Evolutionary conservation across 2,113 vertebrate genomes (phyloP), one percentile per base, ranked within the genome.

Genomic region (Argyrosomus japonicus): DNA sequence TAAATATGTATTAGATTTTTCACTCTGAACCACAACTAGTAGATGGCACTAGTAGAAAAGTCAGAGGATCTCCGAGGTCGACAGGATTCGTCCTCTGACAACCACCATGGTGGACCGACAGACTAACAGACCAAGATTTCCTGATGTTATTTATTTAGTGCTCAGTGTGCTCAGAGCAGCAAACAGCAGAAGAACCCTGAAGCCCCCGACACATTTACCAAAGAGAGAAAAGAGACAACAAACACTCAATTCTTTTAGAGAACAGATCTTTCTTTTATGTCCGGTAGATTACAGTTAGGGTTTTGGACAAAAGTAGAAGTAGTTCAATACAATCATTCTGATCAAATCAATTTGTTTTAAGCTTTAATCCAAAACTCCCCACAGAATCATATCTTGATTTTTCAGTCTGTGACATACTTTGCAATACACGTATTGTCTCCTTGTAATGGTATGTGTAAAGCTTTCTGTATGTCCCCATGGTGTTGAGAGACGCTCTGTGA

Each of bases 401-500:
- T 56, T 18, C 12, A n/a, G 4, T 27, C 12, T 19, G 45, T 77
- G 23, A 79, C 58, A 29, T 58, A 67, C 40, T 29, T 68, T 18
- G 48, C 13, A 12, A n/a, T 21, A n/a, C 54, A 47, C 71, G 51
- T 65, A 14, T 47, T 29, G 70, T 85, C 67, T 58, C 57, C 47
- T 62, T 61, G 18, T 51, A 69, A 75, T 27, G 63, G 79, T 65
- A 18, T 86, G 73, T 81, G 86, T 82, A 81, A 75, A 86, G 62
- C 75, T 68, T 53, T 36, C 43, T n/a, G 56, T 23, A 29, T 73
- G 53, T 23, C 65, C 61, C 71, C 18, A 8, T 60, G 32, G 32
- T 72, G 60, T 73, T 62, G 19, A 60, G 53, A 79, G 81, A 75
- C 32, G 4, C 7, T 15, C 87, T 82, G 88, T 72, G 87, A 89